Percentiles rank a stretch among this genome's conserved stretches.
Evolutionary conservation across 1,140 invertebrate genomes (phyloP).

Genomic region (Chymomyza costata): DNA sequence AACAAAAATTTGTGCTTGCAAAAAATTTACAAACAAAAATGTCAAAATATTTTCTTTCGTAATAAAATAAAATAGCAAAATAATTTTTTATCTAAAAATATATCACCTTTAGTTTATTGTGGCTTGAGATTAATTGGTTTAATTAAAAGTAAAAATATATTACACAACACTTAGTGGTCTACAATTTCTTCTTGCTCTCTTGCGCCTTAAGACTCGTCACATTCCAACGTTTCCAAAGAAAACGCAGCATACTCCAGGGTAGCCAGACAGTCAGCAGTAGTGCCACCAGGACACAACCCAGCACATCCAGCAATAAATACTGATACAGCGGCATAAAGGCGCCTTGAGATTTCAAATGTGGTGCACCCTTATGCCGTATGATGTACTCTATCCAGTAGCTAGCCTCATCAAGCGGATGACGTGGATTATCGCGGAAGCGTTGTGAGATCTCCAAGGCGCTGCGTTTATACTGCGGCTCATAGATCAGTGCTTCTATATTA

Average conservation of each 20-base stretch:
- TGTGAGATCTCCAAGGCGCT: conserved; percentile 66
- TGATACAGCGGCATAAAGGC: conserved; percentile 75
- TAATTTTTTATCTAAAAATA: no score
- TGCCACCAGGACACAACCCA: conserved; percentile 44
- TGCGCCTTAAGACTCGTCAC: conserved; percentile 3
- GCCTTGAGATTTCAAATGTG: conserved; percentile 75
- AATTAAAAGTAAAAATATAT: conserved; percentile 3
- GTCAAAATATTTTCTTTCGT: no score
- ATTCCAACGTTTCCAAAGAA: conserved; percentile 37
- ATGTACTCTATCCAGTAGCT: conserved; percentile 80
- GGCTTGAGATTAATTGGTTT: conserved; percentile 14
- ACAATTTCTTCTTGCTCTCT: conserved; percentile 43
- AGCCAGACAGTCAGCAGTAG: conserved; percentile 46
- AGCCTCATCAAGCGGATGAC: conserved; percentile 77
- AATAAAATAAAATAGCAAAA: no score
- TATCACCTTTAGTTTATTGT: conserved; percentile 44
- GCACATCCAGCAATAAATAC: conserved; percentile 77
- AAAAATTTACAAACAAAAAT: no score
- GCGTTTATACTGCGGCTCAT: conserved; percentile 62
- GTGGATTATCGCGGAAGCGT: conserved; percentile 76
- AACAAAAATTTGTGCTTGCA: no score
- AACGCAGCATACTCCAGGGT: conserved; percentile 48
- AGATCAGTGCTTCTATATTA: conserved; percentile 56
- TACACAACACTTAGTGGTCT: background rate
- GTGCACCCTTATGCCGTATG: conserved; percentile 76